Conservation (phyloP, 2,113 vertebrate genomes). For the Fukomys damarensis region DNA sequence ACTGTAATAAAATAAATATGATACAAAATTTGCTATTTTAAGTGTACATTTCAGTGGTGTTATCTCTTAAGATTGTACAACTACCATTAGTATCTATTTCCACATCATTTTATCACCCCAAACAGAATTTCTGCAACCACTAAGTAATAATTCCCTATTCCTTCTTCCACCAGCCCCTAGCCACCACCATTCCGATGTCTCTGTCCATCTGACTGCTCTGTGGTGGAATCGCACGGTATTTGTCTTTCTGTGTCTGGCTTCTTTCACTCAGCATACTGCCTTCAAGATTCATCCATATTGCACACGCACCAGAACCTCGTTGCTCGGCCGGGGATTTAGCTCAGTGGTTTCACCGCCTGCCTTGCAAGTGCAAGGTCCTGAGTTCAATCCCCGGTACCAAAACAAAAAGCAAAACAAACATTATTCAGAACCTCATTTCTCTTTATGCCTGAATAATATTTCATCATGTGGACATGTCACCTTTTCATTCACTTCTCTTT, state of each 20-base stretch:
- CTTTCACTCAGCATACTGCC: not conserved
- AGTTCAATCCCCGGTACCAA: too few relatives aligned
- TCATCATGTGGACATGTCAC: fast-evolving
- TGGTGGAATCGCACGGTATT: not conserved
- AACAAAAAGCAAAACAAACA: too few relatives aligned
- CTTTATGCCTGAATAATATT: not conserved
- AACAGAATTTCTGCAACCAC: not conserved
- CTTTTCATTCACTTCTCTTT: not conserved
- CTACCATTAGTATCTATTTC: not conserved
- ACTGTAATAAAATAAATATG: not conserved
- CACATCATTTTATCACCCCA: not conserved
- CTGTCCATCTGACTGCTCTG: not conserved
- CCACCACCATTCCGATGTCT: too few relatives aligned
- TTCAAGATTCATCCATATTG: not conserved
- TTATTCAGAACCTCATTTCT: not conserved
- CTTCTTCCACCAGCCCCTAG: not conserved
- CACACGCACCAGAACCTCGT: not conserved
- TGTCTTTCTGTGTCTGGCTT: not conserved
- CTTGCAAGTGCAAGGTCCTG: too few relatives aligned
- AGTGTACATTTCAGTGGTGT: not conserved
- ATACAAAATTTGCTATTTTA: not conserved
- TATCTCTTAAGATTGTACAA: not conserved
- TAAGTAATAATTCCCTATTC: not conserved
- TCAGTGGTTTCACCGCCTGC: too few relatives aligned
- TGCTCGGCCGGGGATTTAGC: too few relatives aligned